Base-by-base conservation (phyloP, 2,888 invertebrate genomes). In the Melieria crassipennis region DNA sequence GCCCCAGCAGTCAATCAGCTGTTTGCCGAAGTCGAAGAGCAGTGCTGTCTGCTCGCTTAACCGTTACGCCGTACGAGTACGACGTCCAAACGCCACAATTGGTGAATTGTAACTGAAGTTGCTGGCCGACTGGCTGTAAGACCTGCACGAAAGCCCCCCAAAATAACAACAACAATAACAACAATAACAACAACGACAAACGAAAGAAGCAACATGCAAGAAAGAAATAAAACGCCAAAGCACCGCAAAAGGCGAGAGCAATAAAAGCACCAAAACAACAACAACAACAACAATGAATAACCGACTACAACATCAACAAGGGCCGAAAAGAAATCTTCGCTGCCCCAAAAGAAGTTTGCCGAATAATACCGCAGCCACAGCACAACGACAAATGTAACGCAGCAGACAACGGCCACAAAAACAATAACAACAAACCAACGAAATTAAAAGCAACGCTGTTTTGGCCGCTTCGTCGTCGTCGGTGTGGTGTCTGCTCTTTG, bases 81-180 rank as follows among this genome's bases (percentile, higher is more conserved):
- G 75, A 78, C 84, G 84, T 82, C 84, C 81, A 79, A 77, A 78
- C 80, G 82, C 82, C 80, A 82, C 84, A 83, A 79, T 81, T 84
- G 84, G 80, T 85, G 80, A 82, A 84, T 84, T 84, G 84, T 83
- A 84, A 85, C 84, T 84, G 84, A 81, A 80, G 77, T 58, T 16
- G 45, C 69, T 64, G 58, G 62, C 46, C 52, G 61, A 57, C 42
- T 62, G 9, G 13, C 69, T 65, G 68, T 65, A 61, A 69, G 64
- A 52, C 52, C 43, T 13, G 52, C 30, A 45, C 46, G 48, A n/a
- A 60, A 58, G 46, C 13, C 56, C 64, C 43, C 48, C 65, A 63
- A 45, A 55, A 30, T 30, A 30, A 30, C 30, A 30, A 30, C 30
- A 30, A 30, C 30, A 30, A 30, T 2, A 30, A 30, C 30, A 30